These are phyloP conservation scores for Drosophila histrio DNA, from an alignment of 2,888 invertebrate genomes.

Conservation along the genomic window DNA sequence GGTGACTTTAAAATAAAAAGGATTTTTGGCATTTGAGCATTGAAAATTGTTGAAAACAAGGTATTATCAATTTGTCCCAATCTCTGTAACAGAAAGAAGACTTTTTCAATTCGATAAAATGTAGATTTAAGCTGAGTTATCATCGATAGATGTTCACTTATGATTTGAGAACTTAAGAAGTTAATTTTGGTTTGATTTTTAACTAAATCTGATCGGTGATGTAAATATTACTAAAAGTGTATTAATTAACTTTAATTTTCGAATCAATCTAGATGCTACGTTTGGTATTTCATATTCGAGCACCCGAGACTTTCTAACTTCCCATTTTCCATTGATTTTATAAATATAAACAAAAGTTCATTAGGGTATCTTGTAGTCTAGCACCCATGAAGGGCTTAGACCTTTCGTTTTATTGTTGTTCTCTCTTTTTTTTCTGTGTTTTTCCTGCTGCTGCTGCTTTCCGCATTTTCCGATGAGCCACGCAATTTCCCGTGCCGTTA, in stretches of 20 bases:
- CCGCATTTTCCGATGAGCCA: conserved; percentile 46
- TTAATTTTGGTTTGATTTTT: no score
- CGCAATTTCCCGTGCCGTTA: conserved; percentile 62
- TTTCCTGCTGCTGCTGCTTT: conserved; percentile 20
- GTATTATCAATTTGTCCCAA: background rate
- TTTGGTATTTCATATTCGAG: no score
- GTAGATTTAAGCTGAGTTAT: background rate
- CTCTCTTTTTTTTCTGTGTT: conserved; percentile 16
- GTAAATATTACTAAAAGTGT: no score
- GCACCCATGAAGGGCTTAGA: background rate
- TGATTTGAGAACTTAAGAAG: no score
- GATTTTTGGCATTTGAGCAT: conserved; percentile 10
- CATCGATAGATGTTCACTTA: no score
- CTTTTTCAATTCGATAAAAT: background rate
- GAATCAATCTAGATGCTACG: no score
- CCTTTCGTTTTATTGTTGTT: background rate
- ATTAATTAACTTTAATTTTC: no score
- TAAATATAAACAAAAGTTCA: no score
- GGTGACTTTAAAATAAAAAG: conserved; percentile 32
- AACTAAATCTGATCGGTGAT: no score
- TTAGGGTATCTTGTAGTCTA: background rate
- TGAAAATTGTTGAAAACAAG: background rate
- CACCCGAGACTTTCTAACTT: no score
- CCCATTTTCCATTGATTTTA: background rate
- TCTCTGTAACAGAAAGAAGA: background rate